These are phyloP conservation scores for Drymodes brunneopygia DNA, from an alignment of 2,113 vertebrate genomes.

Conservation along the genomic window DNA sequence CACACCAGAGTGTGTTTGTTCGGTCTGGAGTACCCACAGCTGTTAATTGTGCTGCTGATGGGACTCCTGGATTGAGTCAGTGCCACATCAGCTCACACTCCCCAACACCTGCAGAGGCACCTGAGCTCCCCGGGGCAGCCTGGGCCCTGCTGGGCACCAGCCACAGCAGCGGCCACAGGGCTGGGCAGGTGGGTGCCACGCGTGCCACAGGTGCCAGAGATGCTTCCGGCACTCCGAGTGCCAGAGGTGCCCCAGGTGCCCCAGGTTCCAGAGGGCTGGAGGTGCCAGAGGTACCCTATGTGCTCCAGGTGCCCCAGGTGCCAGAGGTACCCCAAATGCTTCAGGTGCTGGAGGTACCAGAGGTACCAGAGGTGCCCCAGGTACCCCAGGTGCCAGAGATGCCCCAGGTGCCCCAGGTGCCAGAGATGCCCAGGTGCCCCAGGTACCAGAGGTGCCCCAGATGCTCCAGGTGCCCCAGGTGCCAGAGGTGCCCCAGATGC, in stretches of 20 bases:
- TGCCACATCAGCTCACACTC: fast-evolving
- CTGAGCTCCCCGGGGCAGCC: not conserved
- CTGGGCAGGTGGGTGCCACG: not conserved
- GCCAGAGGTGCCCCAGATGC: not conserved
- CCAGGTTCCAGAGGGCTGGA: too few species aligned
- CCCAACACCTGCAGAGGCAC: not conserved
- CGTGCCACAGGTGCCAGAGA: too few species aligned
- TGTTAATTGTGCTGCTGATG: not conserved
- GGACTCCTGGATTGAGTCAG: not conserved
- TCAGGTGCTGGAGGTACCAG: too few species aligned
- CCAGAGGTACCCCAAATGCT: too few species aligned
- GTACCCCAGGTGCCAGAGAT: not conserved
- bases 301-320: too few species aligned
- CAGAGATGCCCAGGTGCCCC: not conserved
- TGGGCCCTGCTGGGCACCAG: fast-evolving
- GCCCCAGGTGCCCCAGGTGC: not conserved
- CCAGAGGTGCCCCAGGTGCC: too few species aligned
- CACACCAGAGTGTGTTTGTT: fast-evolving
- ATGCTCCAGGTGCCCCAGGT: not conserved
- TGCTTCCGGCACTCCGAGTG: too few species aligned
- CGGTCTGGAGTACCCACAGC: fast-evolving
- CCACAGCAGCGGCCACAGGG: not conserved
- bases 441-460: too few species aligned
- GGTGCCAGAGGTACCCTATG: too few species aligned
- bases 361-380: not conserved